Evolutionary conservation across 2,888 invertebrate genomes (phyloP).

Genomic region (Orchesellides sinensis): DNA sequence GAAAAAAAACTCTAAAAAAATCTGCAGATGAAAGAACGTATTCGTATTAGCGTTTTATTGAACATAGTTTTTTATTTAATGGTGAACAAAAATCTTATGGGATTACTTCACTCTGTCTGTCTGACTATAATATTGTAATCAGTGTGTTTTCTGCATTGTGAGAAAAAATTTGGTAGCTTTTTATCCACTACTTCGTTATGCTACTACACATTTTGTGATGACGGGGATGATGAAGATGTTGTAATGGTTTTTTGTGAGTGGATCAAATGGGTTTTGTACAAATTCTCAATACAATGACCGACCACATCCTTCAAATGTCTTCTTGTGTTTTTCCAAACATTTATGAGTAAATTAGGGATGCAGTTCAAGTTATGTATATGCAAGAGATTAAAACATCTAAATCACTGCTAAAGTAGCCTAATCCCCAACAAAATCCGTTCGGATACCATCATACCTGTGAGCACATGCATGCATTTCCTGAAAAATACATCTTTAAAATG

Average conservation of each 20-base stretch:
- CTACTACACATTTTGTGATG: no score
- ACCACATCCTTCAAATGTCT: conserved; percentile 66
- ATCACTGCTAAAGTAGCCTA: no score
- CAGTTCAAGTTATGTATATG: background rate
- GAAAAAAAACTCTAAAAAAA: conserved; percentile 6
- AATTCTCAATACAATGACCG: conserved; percentile 50
- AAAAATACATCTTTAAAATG: background rate
- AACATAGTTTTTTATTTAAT: background rate
- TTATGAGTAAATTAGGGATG: background rate
- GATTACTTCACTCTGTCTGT: background rate
- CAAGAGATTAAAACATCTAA: background rate
- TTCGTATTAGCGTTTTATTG: background rate
- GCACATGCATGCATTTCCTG: no score
- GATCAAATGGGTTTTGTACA: conserved; percentile 56
- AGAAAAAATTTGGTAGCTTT: conserved; percentile 15
- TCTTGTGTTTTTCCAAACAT: background rate
- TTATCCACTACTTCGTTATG: no score
- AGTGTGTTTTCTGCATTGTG: background rate
- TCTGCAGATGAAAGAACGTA: no score
- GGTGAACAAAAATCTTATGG: background rate
- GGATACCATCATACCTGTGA: no score
- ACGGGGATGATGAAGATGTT: background rate
- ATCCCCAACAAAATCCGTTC: no score
- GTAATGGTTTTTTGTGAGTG: conserved; percentile 54
- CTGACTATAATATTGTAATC: background rate